Percentiles rank a stretch among this genome's conserved stretches.
phyloP scores from a whole-genome alignment of 2,797 vertebrate genomes.

The Diplodus puntazzo region DNA sequence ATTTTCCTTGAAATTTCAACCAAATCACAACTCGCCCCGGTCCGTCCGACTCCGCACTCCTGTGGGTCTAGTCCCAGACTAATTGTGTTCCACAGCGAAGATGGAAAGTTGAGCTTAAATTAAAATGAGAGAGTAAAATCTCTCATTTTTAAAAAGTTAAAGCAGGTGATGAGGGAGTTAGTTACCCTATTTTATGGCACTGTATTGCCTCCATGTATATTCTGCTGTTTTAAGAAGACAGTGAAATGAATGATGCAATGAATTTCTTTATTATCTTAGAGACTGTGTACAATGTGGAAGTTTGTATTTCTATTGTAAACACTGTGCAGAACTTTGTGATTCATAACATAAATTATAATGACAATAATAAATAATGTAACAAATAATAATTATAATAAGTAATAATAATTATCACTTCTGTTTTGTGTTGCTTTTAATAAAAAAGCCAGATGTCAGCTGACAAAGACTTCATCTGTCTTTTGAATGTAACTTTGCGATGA shows the following conservation, averaged over 20 bases:
- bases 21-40: slow-evolving; percentile 80
- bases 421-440: not conserved
- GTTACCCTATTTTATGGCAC: slow-evolving; percentile 43
- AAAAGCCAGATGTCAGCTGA: slow-evolving; percentile 13
- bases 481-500: slow-evolving; percentile 18
- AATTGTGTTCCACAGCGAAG: slow-evolving; percentile 65
- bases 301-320: slow-evolving; percentile 10
- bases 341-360: not conserved
- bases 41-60: slow-evolving; percentile 70
- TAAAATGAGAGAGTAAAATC: slow-evolving; percentile 56
- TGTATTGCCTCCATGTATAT: slow-evolving; percentile 23
- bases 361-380: too few relatives aligned
- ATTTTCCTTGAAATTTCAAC: slow-evolving; percentile 85
- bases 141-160: slow-evolving; percentile 24
- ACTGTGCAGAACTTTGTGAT: not conserved
- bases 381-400: too few relatives aligned
- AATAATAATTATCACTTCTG: too few relatives aligned
- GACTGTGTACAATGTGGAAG: not conserved
- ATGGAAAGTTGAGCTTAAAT: slow-evolving; percentile 61
- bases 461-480: not conserved
- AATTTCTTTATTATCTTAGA: not conserved
- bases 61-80: slow-evolving; percentile 67
- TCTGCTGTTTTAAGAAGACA: slow-evolving; percentile 4
- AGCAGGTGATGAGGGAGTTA: slow-evolving; percentile 56
- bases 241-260: not conserved